phyloP scores from a whole-genome alignment of 1,140 invertebrate species.

The Panagrolaimus sp. region DNA sequence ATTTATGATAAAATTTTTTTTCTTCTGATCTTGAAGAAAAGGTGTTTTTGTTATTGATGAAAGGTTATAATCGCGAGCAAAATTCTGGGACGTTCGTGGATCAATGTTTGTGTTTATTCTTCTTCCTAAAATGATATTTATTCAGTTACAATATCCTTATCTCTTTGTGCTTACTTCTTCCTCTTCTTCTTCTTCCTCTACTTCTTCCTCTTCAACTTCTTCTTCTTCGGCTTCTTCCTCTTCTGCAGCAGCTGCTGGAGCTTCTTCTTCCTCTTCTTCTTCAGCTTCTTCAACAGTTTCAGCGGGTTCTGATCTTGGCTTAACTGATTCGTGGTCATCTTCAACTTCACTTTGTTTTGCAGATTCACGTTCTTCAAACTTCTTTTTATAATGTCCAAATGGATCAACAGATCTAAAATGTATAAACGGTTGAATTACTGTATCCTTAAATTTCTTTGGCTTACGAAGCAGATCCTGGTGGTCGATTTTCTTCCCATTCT shows the following conservation, averaged over 20 bases:
- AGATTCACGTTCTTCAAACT: constrained; percentile 48
- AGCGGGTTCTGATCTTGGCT: constrained; percentile 23
- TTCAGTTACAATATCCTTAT: constrained; percentile 13
- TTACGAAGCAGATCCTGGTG: constrained; percentile 55
- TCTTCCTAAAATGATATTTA: background rate
- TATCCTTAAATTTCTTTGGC: too few relatives aligned
- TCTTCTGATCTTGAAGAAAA: background rate
- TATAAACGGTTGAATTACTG: too few relatives aligned
- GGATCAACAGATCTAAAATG: constrained; percentile 28
- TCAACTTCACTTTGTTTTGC: constrained; percentile 27
- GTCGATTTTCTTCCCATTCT: constrained; percentile 56
- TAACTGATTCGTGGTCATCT: constrained; percentile 26
- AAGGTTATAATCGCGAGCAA: too few relatives aligned
- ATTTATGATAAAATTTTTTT: background rate
- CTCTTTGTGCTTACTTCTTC: constrained; percentile 24
- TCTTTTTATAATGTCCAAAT: constrained; percentile 54
- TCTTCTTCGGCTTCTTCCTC: constrained; percentile 47
- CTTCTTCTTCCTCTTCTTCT: constrained; percentile 42
- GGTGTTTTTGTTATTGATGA: background rate
- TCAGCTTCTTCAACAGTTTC: constrained; percentile 30
- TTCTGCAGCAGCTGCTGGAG: constrained; percentile 3
- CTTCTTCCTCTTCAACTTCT: constrained; percentile 46
- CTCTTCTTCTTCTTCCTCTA: constrained; percentile 50
- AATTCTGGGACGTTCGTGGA: background rate
- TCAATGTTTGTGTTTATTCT: background rate